These are phyloP conservation scores for Balaeniceps rex DNA, from an alignment of 2,113 vertebrate genomes.

Conservation along the genomic window DNA sequence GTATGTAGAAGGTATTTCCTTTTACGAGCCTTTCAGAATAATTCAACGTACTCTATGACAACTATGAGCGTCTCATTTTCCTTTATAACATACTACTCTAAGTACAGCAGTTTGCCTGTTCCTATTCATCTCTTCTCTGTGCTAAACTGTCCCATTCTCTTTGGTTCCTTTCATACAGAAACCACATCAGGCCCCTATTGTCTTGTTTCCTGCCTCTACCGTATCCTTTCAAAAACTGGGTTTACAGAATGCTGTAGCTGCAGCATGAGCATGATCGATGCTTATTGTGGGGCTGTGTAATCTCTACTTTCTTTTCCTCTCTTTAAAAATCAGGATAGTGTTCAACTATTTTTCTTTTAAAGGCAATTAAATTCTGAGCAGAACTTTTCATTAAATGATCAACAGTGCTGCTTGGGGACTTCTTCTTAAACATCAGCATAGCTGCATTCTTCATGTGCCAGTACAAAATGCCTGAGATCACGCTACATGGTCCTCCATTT, in stretches of 20 bases:
- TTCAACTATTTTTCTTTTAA: conserved; percentile 17
- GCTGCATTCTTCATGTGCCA: not conserved
- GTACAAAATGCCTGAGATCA: not conserved
- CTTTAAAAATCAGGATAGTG: conserved; percentile 6
- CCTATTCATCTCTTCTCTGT: not conserved
- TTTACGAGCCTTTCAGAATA: not conserved
- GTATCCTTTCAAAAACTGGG: not conserved
- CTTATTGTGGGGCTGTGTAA: not conserved
- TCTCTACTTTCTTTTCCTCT: not conserved
- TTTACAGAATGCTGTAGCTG: not conserved
- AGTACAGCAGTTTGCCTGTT: not conserved
- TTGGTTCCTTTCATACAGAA: not conserved
- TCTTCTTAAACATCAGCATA: not conserved
- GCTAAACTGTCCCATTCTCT: not conserved
- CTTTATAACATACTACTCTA: not conserved
- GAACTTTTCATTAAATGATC: conserved; percentile 49
- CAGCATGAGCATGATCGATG: not conserved
- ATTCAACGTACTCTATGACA: not conserved
- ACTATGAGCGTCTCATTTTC: not conserved
- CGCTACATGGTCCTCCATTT: not conserved
- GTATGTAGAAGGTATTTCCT: not conserved
- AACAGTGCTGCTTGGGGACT: not conserved
- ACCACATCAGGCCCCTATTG: not conserved
- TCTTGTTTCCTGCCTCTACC: conserved; percentile 5
- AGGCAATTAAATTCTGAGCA: conserved; percentile 33